phyloP scores from a whole-genome alignment of 2,888 invertebrate species.

The Brachynemurus nebulosus region DNA sequence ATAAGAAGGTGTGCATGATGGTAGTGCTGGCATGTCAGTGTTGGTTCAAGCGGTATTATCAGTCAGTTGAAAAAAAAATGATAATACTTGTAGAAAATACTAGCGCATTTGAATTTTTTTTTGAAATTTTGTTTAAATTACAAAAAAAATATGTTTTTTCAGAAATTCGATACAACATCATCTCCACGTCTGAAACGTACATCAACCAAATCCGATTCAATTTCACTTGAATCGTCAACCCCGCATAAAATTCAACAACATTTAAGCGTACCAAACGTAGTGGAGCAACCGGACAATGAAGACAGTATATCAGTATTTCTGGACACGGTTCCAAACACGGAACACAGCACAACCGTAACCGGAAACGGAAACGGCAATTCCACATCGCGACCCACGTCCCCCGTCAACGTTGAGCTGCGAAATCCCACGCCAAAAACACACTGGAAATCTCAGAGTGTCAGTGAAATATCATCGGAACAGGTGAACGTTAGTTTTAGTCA shows the following conservation, averaged over 20 bases:
- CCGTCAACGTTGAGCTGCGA: constrained; percentile 12
- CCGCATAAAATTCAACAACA: neutral
- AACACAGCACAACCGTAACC: constrained; percentile 9
- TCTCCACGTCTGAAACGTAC: constrained; percentile 5
- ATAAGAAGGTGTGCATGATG: too few species aligned
- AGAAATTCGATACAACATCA: neutral
- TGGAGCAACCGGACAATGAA: neutral
- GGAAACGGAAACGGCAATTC: constrained; percentile 9
- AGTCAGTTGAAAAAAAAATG: too few species aligned
- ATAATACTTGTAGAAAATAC: too few species aligned
- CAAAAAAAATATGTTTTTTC: neutral
- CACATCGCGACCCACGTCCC: constrained; percentile 12
- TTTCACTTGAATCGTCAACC: neutral
- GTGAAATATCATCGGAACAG: constrained; percentile 29
- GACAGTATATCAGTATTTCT: constrained; percentile 21
- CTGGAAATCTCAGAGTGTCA: constrained; percentile 36
- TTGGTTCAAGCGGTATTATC: too few species aligned
- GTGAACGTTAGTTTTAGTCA: constrained; percentile 33
- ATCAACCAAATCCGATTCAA: neutral
- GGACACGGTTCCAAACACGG: constrained; percentile 17
- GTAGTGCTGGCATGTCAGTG: too few species aligned
- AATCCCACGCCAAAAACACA: constrained; percentile 18
- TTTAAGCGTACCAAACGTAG: neutral
- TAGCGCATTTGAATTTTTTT: neutral
- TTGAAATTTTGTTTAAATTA: neutral